Evolutionary conservation across 2,113 vertebrate genomes (phyloP), one percentile per base, ranked within the genome.

Genomic region (Plectropomus leopardus): DNA sequence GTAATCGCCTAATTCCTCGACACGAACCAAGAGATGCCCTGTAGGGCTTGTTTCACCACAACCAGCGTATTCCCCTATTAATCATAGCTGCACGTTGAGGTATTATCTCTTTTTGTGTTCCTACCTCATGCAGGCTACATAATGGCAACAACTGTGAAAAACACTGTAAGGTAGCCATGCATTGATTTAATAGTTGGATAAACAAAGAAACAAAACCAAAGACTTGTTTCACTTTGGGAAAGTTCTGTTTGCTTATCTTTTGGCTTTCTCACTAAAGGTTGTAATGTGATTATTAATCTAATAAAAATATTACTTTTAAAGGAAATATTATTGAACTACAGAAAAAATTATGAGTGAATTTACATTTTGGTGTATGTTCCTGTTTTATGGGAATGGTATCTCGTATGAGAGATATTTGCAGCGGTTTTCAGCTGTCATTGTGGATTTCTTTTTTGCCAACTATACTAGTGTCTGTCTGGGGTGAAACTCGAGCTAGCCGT

Each of bases 1-100:
- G 78, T 86, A 90, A 92, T 92, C 86, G 72, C 44, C 88, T 89
- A 57, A 90, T 92, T 92, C 91, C 83, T 64, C 5, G 64, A 32
- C 40, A 30, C 80, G 66, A 82, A 84, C 70, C 64, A 42, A 75
- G 34, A 64, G 70, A 84, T 17, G 48, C 54, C 45, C 76, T 50
- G 36, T 8, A 50, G 50, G 13, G 66, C 42, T 69, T 70, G 34
- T 91, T 89, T 72, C 42, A 68, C 65, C 47, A 61, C 9, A 2
- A 23, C 66, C 14, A 23, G 16, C 9, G 23, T 32, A 42, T 71
- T 72, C 71, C 50, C 16, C 54, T 40, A 59, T 84, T 70, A 72
- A 78, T 84, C 59, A 73, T 16, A 21, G 61, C 71, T 21, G 36
- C 64, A 70, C 11, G 21, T 84, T 48, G 53, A 82, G 79, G 42